Base-by-base conservation (phyloP, 92 coral and sea anemone genomes). In the Actinernus sp. region DNA sequence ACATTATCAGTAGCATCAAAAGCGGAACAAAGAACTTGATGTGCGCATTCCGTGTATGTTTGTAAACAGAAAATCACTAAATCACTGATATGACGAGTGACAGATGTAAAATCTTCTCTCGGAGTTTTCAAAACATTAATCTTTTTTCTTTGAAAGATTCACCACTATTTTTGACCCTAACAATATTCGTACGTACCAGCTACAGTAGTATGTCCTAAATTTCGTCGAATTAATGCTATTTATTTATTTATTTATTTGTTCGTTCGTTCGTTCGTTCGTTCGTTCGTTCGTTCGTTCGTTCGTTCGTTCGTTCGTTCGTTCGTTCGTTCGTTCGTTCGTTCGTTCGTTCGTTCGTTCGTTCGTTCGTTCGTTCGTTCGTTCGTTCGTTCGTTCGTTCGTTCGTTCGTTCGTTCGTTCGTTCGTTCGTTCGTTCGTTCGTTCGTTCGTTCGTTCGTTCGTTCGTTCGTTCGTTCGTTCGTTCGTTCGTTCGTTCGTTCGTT, bases 361-460 rank as follows among this genome's bases (percentile, higher is more conserved):
- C 41, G 41, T 34, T 34, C 41, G 41, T 34, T 34, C 41, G 41
- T 34, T 34, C 41, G 14, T 32, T 37, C 64, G 33, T 16, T 34
- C 31, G 1, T 34, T 58, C 37, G 31, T 55, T 29, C 5, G 4
- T 55, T 29, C 61, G 31, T 55, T 55, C 61, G 32, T 55, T 55
- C 30, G 32, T 29, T 55, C 61, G 32, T 55, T 55, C 40, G 61
- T 55, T 55, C 61, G 32, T 8, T 55, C 38, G 32, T 21, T 55
- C 61, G 32, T 55, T 55, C 61, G 32, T 55, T 55, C 38, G 5
- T 55, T 55, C 61, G 40, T 55, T 55, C 61, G 8, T 55, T 55
- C 61, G 40, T 55, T 55, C 61, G 32, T 55, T 55, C 61, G 32
- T 55, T 55, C 61, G 32, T 55, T 55, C 61, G 32, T 55, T 55